Conservation (phyloP, 2,797 vertebrate genomes). For the Brachyalestes nurse region DNA sequence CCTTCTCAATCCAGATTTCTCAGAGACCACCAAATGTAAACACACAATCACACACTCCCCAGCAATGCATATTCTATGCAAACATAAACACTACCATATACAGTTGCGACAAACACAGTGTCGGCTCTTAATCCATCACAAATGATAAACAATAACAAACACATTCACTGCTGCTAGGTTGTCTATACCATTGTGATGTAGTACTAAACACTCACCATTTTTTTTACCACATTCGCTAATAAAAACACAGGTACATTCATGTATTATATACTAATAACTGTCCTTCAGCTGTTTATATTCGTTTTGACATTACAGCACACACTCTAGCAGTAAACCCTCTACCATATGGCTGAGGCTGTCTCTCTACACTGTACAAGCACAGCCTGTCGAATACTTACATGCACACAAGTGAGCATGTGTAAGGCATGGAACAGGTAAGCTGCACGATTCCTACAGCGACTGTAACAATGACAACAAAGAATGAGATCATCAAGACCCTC, state of each 20-base stretch:
- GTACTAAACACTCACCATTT: neutral
- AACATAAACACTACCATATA: constrained; percentile 36
- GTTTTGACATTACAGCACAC: neutral
- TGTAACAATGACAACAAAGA: constrained; percentile 45
- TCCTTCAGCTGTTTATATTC: neutral
- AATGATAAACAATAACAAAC: constrained; percentile 57
- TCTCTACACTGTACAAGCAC: neutral
- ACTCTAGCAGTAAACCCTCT: neutral
- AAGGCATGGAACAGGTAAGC: constrained; percentile 39
- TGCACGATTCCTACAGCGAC: constrained; percentile 52
- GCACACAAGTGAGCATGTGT: constrained; percentile 8
- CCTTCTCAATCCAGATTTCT: constrained; percentile 51
- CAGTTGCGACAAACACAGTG: constrained; percentile 48
- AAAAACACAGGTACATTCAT: neutral
- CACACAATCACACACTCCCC: constrained; percentile 2
- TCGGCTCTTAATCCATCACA: constrained; percentile 62
- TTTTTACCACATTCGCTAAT: neutral
- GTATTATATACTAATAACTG: neutral
- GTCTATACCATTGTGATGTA: neutral
- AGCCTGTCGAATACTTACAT: constrained; percentile 6
- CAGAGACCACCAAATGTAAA: constrained; percentile 28
- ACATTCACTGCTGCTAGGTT: constrained; percentile 1
- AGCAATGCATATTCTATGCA: constrained; percentile 10
- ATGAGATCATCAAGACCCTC: constrained; percentile 45
- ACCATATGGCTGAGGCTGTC: neutral